Percentiles rank a stretch among this genome's conserved stretches.
Evolutionary conservation across 2,888 invertebrate species (phyloP).

Genomic region (Xestia ashworthii): DNA sequence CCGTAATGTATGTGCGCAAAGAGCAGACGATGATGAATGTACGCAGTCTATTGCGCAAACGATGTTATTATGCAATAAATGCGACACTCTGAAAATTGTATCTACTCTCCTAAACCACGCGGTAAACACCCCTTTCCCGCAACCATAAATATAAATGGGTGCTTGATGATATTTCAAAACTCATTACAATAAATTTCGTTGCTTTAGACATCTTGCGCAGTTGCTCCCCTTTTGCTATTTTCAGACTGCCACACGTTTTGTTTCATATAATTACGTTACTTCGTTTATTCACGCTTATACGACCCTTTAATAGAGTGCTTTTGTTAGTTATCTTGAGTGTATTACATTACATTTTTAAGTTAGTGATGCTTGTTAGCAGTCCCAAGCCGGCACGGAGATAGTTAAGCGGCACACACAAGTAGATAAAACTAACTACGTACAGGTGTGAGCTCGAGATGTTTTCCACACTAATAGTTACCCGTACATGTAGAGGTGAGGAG

Average conservation of each 20-base stretch:
- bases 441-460: slow-evolving; percentile 65
- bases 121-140: slow-evolving; percentile 58
- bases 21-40: slow-evolving; percentile 52
- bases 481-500: slow-evolving; percentile 59
- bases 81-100: slow-evolving; percentile 57
- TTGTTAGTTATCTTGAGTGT: slow-evolving; percentile 47
- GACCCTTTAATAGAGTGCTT: slow-evolving; percentile 49
- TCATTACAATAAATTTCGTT: slow-evolving; percentile 67
- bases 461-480: slow-evolving; percentile 66
- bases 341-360: slow-evolving; percentile 61
- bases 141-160: slow-evolving; percentile 63
- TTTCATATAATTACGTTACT: slow-evolving; percentile 52
- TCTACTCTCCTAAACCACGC: slow-evolving; percentile 48
- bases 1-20: slow-evolving; percentile 41
- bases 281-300: slow-evolving; percentile 29
- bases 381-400: slow-evolving; percentile 53
- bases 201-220: slow-evolving; percentile 45
- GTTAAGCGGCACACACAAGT: slow-evolving; percentile 61
- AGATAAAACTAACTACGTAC: slow-evolving; percentile 65
- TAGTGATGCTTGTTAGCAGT: slow-evolving; percentile 67
- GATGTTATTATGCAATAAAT: slow-evolving; percentile 51
- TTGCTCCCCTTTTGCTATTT: slow-evolving; percentile 51
- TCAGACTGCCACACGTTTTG: slow-evolving; percentile 42
- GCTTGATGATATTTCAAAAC: slow-evolving; percentile 68
- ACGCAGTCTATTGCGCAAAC: slow-evolving; percentile 53